Percentiles rank a stretch among this genome's conserved stretches.
These are phyloP conservation scores for Sebastes diploproa DNA, from an alignment of 2,797 vertebrate genomes.

Conservation along the genomic window DNA sequence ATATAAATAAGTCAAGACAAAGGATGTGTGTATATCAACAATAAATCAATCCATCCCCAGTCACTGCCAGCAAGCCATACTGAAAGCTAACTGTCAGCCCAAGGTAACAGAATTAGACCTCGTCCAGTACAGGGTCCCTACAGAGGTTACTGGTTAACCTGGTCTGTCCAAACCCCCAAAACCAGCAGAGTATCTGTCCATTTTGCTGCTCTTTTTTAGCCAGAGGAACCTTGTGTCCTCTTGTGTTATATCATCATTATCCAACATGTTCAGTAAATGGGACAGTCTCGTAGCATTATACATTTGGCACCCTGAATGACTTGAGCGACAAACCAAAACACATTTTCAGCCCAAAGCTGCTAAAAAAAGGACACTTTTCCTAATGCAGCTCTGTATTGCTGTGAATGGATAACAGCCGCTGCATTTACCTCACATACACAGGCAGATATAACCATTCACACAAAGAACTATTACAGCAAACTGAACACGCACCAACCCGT, in stretches of 20 bases:
- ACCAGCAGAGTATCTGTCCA: background rate
- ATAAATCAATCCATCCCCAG: too few relatives aligned
- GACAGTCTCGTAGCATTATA: background rate
- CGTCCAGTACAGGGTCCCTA: background rate
- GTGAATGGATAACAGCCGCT: background rate
- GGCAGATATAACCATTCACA: background rate
- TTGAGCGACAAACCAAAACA: background rate
- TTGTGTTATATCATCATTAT: constrained; percentile 6
- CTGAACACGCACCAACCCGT: background rate
- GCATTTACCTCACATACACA: background rate
- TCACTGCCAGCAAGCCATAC: too few relatives aligned
- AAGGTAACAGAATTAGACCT: too few relatives aligned
- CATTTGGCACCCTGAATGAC: background rate
- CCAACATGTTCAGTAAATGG: constrained; percentile 17
- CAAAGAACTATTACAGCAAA: background rate
- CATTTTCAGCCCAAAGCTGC: constrained; percentile 2
- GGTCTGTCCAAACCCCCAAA: background rate
- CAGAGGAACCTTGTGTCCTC: background rate
- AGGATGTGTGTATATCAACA: too few relatives aligned
- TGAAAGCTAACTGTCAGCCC: too few relatives aligned
- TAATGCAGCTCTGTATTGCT: background rate
- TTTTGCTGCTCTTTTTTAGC: background rate
- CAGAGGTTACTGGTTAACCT: background rate
- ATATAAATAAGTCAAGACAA: too few relatives aligned
- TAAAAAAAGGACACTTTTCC: background rate